Evolutionary conservation across 2,888 invertebrate species (phyloP), one percentile per base, ranked within the genome.

Genomic region (Xestia ashworthii): DNA sequence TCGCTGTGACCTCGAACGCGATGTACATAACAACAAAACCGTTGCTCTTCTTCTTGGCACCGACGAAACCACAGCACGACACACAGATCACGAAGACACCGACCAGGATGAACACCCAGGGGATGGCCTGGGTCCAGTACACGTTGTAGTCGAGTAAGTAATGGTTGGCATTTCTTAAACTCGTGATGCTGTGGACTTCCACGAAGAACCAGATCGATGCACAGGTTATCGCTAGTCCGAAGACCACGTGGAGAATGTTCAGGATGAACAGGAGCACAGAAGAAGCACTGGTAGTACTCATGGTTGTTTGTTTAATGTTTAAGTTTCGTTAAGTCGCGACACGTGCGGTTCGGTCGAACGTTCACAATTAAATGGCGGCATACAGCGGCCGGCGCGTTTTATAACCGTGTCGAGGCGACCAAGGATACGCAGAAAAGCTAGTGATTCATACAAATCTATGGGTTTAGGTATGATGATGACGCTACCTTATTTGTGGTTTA

Each of bases 81-180:
- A 93, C 93, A 69, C 91, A 90, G 9, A 96, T 82, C 22, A 94
- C 92, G n/a, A 95, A 88, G 1, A 95, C 77, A 3, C 94, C 93
- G 44, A 93, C 92, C 2, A 95, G 79, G 50, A 96, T 91, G 78
- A 96, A 96, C 78, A 96, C 89, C 96, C 96, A 96, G 0, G 96
- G 96, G 0, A 96, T 91, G 0, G 94, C 95, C 85, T 96, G 96
- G 0, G 96, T 95, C 96, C 96, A 96, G 80, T 96, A 95, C 78
- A 96, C 92, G 25, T 92, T 93, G 91, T 95, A 96, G 84, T 96
- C 96, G 81, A 96, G 89, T 0, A 95, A 83, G 53, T 96, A 96
- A 74, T 96, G 96, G 89, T 95, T 95, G 60, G 91, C 87, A 81
- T 96, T 95, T 12, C 96, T 87, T 22, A 96, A 82, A 9, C 90